Conservation (phyloP, 1,140 invertebrate genomes). For the Oryctes rhinoceros region DNA sequence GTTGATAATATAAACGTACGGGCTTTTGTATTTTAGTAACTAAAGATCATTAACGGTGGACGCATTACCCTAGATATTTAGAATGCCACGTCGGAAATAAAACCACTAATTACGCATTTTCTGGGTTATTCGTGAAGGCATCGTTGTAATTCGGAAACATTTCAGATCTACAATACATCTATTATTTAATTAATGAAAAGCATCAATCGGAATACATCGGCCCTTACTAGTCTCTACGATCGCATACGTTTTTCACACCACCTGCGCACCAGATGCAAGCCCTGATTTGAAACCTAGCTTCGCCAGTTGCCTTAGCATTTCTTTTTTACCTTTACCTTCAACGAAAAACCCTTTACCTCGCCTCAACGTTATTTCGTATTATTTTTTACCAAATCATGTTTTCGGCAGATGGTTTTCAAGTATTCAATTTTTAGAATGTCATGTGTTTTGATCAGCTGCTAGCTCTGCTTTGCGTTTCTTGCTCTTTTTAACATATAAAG, state of each 20-base stretch:
- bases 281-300: conserved; percentile 54
- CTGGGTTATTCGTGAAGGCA: too few species aligned
- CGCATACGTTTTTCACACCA: conserved; percentile 46
- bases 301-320: conserved; percentile 50
- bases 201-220: background rate
- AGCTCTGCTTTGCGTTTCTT: background rate
- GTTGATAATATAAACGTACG: background rate
- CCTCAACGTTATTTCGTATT: conserved; percentile 48
- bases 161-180: too few species aligned
- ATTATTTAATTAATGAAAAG: background rate
- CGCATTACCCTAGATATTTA: too few species aligned
- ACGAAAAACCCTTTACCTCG: conserved; percentile 38
- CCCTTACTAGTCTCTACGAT: background rate
- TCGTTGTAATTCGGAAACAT: too few species aligned
- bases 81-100: too few species aligned
- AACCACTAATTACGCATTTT: too few species aligned
- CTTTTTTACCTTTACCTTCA: conserved; percentile 55
- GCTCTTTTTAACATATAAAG: background rate
- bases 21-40: too few species aligned
- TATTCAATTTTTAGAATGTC: conserved; percentile 53
- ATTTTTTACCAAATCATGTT: conserved; percentile 58
- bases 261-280: conserved; percentile 58
- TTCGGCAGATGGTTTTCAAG: conserved; percentile 56
- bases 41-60: too few species aligned
- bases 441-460: conserved; percentile 57